phyloP scores from a whole-genome alignment of 2,113 vertebrate genomes.

The Actenoides hombroni region DNA sequence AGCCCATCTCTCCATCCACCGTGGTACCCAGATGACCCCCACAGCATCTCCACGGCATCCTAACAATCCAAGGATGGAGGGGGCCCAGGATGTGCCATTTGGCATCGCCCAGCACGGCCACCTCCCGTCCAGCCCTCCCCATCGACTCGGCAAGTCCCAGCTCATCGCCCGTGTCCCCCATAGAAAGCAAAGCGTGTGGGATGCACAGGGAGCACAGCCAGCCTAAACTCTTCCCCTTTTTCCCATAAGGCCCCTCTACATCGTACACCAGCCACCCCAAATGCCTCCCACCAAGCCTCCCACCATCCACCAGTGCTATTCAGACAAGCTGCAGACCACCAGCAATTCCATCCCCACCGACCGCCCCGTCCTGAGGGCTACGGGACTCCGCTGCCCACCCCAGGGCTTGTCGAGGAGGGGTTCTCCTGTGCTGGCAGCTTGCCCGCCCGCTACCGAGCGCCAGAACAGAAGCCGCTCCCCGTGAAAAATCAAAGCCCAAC shows the following conservation, averaged over 20 bases:
- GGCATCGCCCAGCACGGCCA: rapidly evolving
- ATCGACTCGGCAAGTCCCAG: rapidly evolving
- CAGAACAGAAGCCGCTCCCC: not conserved
- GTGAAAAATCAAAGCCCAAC: not conserved
- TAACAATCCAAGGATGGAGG: rapidly evolving
- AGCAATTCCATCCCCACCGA: not conserved
- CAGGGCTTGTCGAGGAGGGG: not conserved
- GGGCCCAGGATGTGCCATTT: rapidly evolving
- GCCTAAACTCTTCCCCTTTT: not conserved
- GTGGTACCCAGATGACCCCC: rapidly evolving
- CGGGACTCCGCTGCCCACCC: not conserved
- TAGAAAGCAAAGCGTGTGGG: not conserved
- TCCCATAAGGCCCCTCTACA: not conserved
- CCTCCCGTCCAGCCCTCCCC: not conserved
- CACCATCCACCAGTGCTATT: not conserved
- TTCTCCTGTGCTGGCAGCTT: not conserved
- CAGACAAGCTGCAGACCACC: not conserved
- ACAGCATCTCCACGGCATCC: rapidly evolving
- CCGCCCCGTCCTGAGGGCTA: not conserved
- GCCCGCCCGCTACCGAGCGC: not conserved
- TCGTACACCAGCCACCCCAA: not conserved
- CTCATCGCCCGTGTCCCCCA: rapidly evolving
- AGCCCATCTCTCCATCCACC: not conserved
- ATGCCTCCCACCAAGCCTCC: not conserved
- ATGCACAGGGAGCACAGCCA: not conserved